Percentiles rank a stretch among this genome's conserved stretches.
These are phyloP conservation scores for Napeogenes inachia DNA, from an alignment of 2,888 invertebrate genomes.

Conservation along the genomic window DNA sequence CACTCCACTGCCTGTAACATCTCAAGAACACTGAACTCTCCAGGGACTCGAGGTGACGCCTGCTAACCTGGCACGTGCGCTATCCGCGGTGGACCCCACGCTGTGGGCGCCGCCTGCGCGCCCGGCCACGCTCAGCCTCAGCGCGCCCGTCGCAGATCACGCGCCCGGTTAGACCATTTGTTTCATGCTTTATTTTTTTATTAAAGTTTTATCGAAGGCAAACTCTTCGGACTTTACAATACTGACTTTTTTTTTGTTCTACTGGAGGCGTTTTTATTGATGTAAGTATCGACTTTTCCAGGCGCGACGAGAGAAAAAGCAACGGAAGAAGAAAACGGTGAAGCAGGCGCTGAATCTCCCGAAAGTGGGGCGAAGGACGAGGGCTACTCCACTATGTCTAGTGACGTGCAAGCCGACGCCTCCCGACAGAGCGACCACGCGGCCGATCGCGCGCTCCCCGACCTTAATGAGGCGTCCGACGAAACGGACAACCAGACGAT, in stretches of 20 bases:
- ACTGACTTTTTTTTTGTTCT: too few species aligned
- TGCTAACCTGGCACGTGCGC: slow-evolving; percentile 78
- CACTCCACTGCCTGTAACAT: neutral
- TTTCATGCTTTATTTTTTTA: neutral
- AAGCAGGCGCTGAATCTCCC: slow-evolving; percentile 84
- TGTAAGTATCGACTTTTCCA: slow-evolving; percentile 36
- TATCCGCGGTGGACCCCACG: slow-evolving; percentile 81
- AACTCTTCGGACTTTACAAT: too few species aligned
- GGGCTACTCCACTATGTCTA: slow-evolving; percentile 90
- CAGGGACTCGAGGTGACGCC: slow-evolving; percentile 80
- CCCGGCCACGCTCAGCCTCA: slow-evolving; percentile 83
- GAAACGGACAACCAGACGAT: slow-evolving; percentile 81
- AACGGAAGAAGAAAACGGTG: slow-evolving; percentile 66
- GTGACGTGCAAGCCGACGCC: slow-evolving; percentile 86
- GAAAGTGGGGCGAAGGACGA: slow-evolving; percentile 88
- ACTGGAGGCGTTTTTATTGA: too few species aligned
- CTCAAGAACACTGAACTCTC: slow-evolving; percentile 22
- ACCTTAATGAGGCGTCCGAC: slow-evolving; percentile 85
- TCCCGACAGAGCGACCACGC: slow-evolving; percentile 78
- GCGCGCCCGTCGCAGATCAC: slow-evolving; percentile 74
- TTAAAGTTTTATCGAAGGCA: neutral
- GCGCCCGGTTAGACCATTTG: slow-evolving; percentile 43
- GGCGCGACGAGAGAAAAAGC: slow-evolving; percentile 56
- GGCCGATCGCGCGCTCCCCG: slow-evolving; percentile 79
- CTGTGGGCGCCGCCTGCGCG: slow-evolving; percentile 82